These are phyloP conservation scores for Ophraella communa DNA, from an alignment of 2,888 invertebrate genomes.

Conservation along the genomic window DNA sequence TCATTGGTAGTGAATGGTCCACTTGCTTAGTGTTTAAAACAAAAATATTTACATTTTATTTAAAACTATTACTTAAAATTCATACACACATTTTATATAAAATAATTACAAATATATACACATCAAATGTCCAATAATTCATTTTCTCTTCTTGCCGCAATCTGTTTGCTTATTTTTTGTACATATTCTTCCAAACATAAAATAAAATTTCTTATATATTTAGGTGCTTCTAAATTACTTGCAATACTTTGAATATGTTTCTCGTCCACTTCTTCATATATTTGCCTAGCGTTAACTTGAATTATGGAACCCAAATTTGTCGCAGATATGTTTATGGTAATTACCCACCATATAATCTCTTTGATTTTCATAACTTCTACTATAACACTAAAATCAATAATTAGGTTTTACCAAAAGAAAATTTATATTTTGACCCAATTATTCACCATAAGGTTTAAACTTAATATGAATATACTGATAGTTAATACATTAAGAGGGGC, in stretches of 20 bases:
- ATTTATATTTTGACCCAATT: background rate
- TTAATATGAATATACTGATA: too few relatives aligned
- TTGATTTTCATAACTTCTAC: slow-evolving; percentile 29
- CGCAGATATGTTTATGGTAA: slow-evolving; percentile 24
- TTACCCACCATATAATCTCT: slow-evolving; percentile 33
- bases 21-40: too few relatives aligned
- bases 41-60: background rate
- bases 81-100: background rate
- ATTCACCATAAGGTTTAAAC: too few relatives aligned
- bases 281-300: slow-evolving; percentile 15
- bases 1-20: too few relatives aligned
- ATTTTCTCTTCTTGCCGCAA: slow-evolving; percentile 4
- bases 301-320: slow-evolving; percentile 22
- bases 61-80: background rate
- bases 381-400: slow-evolving; percentile 27
- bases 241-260: slow-evolving; percentile 33
- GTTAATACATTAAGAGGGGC: too few relatives aligned
- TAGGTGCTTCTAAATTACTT: slow-evolving; percentile 24
- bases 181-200: slow-evolving; percentile 31
- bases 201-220: slow-evolving; percentile 29
- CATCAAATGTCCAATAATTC: background rate
- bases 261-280: slow-evolving; percentile 23
- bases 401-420: background rate
- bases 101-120: background rate
- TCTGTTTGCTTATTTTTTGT: slow-evolving; percentile 20